Base-by-base conservation (phyloP, 2,113 vertebrate species). In the Limnothrissa miodon region DNA sequence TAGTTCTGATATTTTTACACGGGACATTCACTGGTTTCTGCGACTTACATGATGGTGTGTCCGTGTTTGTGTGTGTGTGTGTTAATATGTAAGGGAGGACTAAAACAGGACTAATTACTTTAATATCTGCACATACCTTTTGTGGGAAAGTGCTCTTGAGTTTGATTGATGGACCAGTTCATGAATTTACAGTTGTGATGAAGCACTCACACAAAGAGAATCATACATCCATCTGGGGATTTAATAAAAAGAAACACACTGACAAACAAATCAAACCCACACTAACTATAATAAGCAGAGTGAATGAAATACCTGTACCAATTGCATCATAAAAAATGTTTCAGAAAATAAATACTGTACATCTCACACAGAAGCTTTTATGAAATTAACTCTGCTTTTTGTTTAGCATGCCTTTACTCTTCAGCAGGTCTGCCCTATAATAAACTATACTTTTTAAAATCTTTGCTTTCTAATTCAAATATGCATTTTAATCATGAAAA, bases 341-440 rank as follows among this genome's bases (percentile, higher is more conserved):
- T 80, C 80, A 78, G 80, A 88, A 88, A 89, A 90, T 90, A 88
- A 89, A 90, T 89, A 85, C 74, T 83, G 85, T 83, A 85, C 81
- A 88, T 62, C 82, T 86, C 78, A 85, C 78, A 80, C 66, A 81
- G 82, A 85, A 83, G 82, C 70, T 78, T 45, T 81, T 81, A 81
- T 45, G 39, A 81, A 21, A 70, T 59, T 78, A 79, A 74, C 10
- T 80, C 33, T 6, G 25, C 29, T 51, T 56, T 70, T 19, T 46
- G 81, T 78, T 44, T 51, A 83, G 46, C 85, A 85, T 86, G 70
- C 80, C 81, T 39, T 78, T 82, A 78, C 83, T 85, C 42, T 81
- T 59, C 81, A 62, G 80, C 48, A 85, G 78, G 81, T 85, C 66
- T 81, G 45, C 66, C 45, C 84, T 81, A 66, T 83, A 82, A 78